Evolutionary conservation across 1,140 invertebrate genomes (phyloP).

Genomic region (Solenopsis invicta): DNA sequence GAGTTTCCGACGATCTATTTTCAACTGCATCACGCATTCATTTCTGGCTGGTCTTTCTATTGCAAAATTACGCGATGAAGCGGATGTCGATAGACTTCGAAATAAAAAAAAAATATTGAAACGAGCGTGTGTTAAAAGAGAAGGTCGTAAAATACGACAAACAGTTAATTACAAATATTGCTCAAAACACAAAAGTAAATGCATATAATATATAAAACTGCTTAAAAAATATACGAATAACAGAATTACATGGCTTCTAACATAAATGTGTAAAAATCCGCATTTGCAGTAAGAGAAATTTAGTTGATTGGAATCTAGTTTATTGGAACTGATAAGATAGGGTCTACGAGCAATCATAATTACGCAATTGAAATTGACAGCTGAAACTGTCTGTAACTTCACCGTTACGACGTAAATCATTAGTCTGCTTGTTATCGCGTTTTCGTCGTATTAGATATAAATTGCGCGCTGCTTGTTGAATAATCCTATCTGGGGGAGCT

Average conservation of each 20-base stretch:
- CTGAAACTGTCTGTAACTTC: neutral
- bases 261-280: neutral
- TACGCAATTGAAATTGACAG: conserved; percentile 3
- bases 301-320: neutral
- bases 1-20: conserved; percentile 29
- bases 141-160: no score
- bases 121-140: neutral
- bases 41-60: neutral
- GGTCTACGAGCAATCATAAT: neutral
- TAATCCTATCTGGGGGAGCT: conserved; percentile 28
- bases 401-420: neutral
- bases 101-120: conserved; percentile 31
- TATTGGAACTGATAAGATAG: neutral
- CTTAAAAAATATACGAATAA: neutral
- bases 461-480: conserved; percentile 3
- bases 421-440: conserved; percentile 3
- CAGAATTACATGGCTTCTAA: neutral
- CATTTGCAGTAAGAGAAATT: neutral
- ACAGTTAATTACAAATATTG: neutral
- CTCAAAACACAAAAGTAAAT: neutral
- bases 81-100: neutral
- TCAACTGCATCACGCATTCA: conserved; percentile 2
- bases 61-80: conserved; percentile 20
- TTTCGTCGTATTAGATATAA: neutral
- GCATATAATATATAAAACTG: neutral